These are phyloP conservation scores for Leucophenga montana DNA, from an alignment of 2,888 invertebrate species.

Conservation along the genomic window DNA sequence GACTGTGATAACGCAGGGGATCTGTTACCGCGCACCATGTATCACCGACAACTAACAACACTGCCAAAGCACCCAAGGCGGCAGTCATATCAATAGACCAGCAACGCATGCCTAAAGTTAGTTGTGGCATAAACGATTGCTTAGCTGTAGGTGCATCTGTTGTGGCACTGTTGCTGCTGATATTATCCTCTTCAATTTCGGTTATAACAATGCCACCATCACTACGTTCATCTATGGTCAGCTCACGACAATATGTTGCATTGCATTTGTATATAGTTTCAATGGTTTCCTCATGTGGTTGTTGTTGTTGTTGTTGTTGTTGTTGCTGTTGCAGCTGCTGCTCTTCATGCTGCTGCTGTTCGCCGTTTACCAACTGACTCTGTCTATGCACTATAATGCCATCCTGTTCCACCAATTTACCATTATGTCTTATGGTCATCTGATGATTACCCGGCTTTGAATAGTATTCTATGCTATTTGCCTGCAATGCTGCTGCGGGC, in stretches of 20 bases:
- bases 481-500: conserved; percentile 18
- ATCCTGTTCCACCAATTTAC: conserved; percentile 64
- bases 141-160: conserved; percentile 19
- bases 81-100: conserved; percentile 73
- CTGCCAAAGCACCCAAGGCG: conserved; percentile 71
- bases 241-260: conserved; percentile 62
- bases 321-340: too few species aligned
- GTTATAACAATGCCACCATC: conserved; percentile 66
- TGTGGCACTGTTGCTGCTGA: conserved; percentile 17
- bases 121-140: not conserved
- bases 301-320: conserved; percentile 41
- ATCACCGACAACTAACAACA: conserved; percentile 74
- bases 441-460: conserved; percentile 68
- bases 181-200: conserved; percentile 62
- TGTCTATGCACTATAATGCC: conserved; percentile 55
- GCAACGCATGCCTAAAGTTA: conserved; percentile 56
- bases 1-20: conserved; percentile 77
- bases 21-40: conserved; percentile 78
- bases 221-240: conserved; percentile 65
- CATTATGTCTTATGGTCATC: conserved; percentile 64
- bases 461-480: conserved; percentile 62
- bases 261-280: conserved; percentile 69
- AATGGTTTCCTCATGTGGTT: conserved; percentile 47
- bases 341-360: conserved; percentile 42
- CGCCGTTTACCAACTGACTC: not conserved